phyloP scores from a whole-genome alignment of 2,113 vertebrate genomes.

The Helogale parvula region DNA sequence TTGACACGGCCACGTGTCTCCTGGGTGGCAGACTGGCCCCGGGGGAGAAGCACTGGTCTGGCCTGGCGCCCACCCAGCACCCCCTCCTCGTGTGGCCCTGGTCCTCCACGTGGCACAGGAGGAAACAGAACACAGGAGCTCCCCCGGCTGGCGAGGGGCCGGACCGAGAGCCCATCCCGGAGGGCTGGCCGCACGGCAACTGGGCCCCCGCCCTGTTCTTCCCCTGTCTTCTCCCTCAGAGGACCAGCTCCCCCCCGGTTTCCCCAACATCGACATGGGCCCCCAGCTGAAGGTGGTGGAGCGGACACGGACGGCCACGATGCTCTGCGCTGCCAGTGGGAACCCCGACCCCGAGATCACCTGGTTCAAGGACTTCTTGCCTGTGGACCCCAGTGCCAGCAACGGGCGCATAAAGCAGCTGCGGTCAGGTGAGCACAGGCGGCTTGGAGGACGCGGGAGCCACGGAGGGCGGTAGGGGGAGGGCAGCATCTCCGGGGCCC shows the following conservation, averaged over 20 bases:
- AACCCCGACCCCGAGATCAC: constrained; percentile 99
- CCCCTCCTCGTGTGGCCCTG: fast-evolving
- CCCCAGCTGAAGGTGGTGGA: constrained; percentile 99
- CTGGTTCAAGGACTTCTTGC: constrained; percentile 99
- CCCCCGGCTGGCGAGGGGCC: neutral
- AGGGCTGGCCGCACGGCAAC: fast-evolving
- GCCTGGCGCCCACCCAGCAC: neutral
- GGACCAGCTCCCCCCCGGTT: constrained; percentile 96
- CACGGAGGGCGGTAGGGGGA: fast-evolving
- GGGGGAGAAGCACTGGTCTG: fast-evolving
- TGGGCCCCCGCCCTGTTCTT: fast-evolving
- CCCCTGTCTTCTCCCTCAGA: constrained; percentile 82
- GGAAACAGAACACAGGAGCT: too few species aligned
- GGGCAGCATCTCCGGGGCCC: fast-evolving
- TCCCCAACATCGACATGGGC: constrained; percentile 99
- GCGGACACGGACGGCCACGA: constrained; percentile 95
- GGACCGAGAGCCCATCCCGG: too few species aligned
- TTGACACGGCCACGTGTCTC: neutral
- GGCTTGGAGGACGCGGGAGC: neutral
- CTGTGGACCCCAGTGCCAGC: constrained; percentile 95
- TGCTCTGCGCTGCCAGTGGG: constrained; percentile 98
- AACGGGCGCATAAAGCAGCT: constrained; percentile 97
- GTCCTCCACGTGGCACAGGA: fast-evolving
- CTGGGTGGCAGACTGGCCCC: fast-evolving
- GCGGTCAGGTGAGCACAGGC: constrained; percentile 92